Base-by-base conservation (phyloP, 2,797 vertebrate genomes). In the Diglossa cyanea region DNA sequence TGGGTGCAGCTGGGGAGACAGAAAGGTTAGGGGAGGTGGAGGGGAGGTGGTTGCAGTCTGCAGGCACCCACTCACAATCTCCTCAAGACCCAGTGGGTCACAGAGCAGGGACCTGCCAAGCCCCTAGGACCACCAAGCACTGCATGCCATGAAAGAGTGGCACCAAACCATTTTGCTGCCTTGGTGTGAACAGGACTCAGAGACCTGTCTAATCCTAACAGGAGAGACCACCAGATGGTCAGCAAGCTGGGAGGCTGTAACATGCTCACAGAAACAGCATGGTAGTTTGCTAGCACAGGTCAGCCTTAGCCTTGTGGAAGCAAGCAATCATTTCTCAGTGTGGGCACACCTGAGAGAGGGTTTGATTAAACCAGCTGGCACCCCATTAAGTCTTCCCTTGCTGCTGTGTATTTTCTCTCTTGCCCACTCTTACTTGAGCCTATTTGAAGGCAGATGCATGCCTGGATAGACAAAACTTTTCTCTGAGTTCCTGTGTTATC, bases 111-210 rank as follows among this genome's bases (percentile, higher is more conserved):
- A 57, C 37, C 1, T 0, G 53, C 48, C 28, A 4, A 80, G 44
- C 26, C 82, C 1, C 0, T 4, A 8, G 42, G 4, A 20, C 26
- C 85, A 85, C 23, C 67, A 58, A 70, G 62, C 6, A 5, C 11
- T 4, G 9, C 25, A 4, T 0, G 2, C 24, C 67, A 11, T 6
- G 25, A 28, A 60, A 55, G 31, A 73, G 51, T 5, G 1, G 20
- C 17, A 26, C 58, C 81, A 73, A 87, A 73, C 48, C 7, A 2
- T n/a, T 76, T 33, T n/a, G 54, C 45, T 71, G 40, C 37, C 78
- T 66, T 15, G 31, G 8, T 23, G 19, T 0, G 0, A 83, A 8
- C 24, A 21, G 14, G 54, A 33, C 39, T 61, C 39, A 18, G 37
- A 79, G 68, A 25, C 35, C 50, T 65, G 35, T 30, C 31, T 65